phyloP scores from a whole-genome alignment of 2,113 vertebrate genomes.

The Petrocephalus zakoni region DNA sequence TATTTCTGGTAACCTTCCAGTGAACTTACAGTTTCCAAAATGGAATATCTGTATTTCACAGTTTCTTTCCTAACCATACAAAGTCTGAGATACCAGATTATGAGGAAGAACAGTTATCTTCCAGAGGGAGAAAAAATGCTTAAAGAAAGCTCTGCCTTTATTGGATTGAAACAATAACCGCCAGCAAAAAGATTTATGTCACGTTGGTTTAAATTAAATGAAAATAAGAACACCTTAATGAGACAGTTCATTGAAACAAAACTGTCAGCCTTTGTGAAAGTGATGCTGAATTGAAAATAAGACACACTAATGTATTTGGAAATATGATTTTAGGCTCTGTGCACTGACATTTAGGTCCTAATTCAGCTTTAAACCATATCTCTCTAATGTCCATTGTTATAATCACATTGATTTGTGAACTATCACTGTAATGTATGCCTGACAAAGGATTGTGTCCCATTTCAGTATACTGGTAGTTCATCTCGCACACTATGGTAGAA shows the following conservation, averaged over 20 bases:
- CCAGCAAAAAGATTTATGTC: neutral
- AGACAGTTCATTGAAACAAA: neutral
- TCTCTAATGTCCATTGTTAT: slow-evolving; percentile 1
- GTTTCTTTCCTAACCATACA: neutral
- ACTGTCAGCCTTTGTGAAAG: neutral
- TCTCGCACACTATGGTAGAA: neutral
- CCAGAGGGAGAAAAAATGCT: neutral
- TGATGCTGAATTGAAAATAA: slow-evolving; percentile 5
- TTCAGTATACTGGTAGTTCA: neutral
- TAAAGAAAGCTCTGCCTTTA: neutral
- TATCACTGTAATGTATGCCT: neutral
- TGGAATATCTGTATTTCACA: neutral
- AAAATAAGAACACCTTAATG: slow-evolving; percentile 1
- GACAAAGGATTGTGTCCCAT: slow-evolving; percentile 7
- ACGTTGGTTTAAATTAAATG: slow-evolving; percentile 8
- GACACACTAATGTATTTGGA: slow-evolving; percentile 8
- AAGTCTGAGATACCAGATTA: neutral
- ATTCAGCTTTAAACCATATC: slow-evolving; percentile 17
- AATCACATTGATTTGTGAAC: slow-evolving; percentile 7
- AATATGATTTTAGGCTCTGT: slow-evolving; percentile 9
- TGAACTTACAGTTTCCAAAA: neutral
- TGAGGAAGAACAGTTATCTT: neutral
- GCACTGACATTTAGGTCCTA: slow-evolving; percentile 7
- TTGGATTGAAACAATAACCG: neutral
- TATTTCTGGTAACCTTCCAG: neutral